phyloP scores from a whole-genome alignment of 1,140 invertebrate species.

The Lasioglossum albipes region DNA sequence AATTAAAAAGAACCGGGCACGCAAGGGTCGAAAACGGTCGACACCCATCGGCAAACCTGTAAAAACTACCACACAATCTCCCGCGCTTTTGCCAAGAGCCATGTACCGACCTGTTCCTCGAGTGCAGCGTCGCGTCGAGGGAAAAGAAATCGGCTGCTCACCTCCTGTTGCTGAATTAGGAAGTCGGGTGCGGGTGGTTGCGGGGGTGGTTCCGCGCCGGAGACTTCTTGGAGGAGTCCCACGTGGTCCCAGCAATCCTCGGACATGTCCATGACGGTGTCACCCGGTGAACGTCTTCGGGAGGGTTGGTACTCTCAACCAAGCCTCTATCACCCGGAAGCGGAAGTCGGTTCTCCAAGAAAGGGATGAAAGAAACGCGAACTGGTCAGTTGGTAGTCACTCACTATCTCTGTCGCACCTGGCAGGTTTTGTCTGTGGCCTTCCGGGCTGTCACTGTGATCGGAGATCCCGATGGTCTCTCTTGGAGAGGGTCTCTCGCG shows the following conservation, averaged over 20 bases:
- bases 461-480: background rate
- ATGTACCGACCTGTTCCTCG: background rate
- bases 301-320: too few species aligned
- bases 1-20: background rate
- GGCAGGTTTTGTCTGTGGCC: background rate
- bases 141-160: slow-evolving; percentile 52
- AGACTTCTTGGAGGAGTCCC: slow-evolving; percentile 77
- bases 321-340: background rate
- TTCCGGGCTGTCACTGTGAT: background rate
- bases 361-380: background rate
- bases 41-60: too few species aligned
- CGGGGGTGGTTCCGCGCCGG: slow-evolving; percentile 69
- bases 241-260: slow-evolving; percentile 80
- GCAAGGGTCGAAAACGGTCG: background rate
- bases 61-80: background rate
- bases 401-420: slow-evolving; percentile 1
- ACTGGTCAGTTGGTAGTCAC: background rate
- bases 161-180: slow-evolving; percentile 76
- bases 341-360: too few species aligned
- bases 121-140: background rate
- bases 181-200: slow-evolving; percentile 67
- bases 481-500: background rate
- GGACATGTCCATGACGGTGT: slow-evolving; percentile 74
- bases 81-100: slow-evolving; percentile 27
- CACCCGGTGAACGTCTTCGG: background rate